These are phyloP conservation scores for Drosophila nigritarsus DNA, from an alignment of 2,888 invertebrate genomes.

Conservation along the genomic window DNA sequence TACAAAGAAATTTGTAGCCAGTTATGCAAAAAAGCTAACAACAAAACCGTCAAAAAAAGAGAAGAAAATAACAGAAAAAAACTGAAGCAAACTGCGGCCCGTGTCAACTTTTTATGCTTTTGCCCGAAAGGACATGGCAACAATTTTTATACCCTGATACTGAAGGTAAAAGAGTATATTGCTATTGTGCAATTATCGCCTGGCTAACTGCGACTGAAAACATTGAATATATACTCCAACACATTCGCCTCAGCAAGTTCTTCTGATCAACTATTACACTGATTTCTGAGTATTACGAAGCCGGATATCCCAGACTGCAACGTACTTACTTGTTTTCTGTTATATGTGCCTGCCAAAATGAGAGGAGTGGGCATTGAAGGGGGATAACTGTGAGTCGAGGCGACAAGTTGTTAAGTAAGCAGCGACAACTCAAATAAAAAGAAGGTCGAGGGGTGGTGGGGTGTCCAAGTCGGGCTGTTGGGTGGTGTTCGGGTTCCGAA, in stretches of 20 bases:
- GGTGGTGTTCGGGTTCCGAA: conserved; percentile 36
- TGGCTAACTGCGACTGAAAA: background rate
- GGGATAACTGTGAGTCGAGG: conserved; percentile 40
- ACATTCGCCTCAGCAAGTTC: background rate
- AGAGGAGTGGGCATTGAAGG: background rate
- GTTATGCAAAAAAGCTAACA: conserved; percentile 71
- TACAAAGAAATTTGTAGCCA: conserved; percentile 70
- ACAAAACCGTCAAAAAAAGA: conserved; percentile 37
- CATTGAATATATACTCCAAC: background rate
- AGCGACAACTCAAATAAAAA: conserved; percentile 74
- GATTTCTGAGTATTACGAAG: background rate
- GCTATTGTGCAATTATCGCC: too few relatives aligned
- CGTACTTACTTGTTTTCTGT: background rate
- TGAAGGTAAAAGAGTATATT: background rate
- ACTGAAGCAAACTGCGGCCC: conserved; percentile 43
- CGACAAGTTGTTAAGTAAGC: conserved; percentile 80
- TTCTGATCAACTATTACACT: background rate
- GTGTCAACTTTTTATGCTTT: conserved; percentile 75
- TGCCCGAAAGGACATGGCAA: conserved; percentile 72
- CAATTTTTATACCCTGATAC: conserved; percentile 33
- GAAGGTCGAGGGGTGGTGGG: conserved; percentile 37
- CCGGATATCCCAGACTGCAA: background rate
- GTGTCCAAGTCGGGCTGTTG: conserved; percentile 6
- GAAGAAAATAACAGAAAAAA: conserved; percentile 10
- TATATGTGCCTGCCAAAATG: conserved; percentile 10